A percentile compares a stretch with the other conserved stretches of the same genome.
These are phyloP conservation scores for Pseudorectes ferrugineus DNA, from an alignment of 2,113 vertebrate genomes.

Conservation along the genomic window DNA sequence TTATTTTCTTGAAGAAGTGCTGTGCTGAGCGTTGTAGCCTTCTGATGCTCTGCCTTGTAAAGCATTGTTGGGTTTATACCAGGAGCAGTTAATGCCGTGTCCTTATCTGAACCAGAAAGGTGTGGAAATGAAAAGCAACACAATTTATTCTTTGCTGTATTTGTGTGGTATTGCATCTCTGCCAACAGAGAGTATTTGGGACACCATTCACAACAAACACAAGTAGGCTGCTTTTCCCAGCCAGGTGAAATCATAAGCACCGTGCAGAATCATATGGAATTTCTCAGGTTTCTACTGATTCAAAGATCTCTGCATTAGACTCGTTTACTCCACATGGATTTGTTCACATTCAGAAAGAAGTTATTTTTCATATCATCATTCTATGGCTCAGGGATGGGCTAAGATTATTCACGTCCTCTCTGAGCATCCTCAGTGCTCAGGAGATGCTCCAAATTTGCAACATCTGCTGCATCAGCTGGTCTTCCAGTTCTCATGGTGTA, in stretches of 20 bases:
- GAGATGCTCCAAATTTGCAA: not conserved
- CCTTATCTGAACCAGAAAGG: not conserved
- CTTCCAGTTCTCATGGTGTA: not conserved
- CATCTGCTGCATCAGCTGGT: not conserved
- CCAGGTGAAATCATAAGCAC: not conserved
- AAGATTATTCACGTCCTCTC: not conserved
- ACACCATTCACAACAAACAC: not conserved
- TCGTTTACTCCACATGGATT: not conserved
- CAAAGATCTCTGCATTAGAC: not conserved
- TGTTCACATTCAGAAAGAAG: not conserved
- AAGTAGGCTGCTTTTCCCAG: not conserved
- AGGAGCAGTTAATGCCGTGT: not conserved
- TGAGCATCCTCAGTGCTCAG: not conserved
- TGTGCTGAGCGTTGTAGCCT: not conserved
- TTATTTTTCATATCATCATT: not conserved
- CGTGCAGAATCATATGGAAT: not conserved
- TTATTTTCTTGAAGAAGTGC: not conserved
- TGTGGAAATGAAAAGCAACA: not conserved
- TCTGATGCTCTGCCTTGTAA: not conserved
- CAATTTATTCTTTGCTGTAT: not conserved
- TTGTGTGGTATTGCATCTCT: not conserved
- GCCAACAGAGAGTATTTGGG: not conserved
- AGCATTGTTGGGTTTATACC: not conserved
- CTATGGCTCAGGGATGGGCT: not conserved
- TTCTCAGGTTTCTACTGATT: not conserved